Conservation (phyloP, 2,113 vertebrate genomes). For the Caretta caretta region DNA sequence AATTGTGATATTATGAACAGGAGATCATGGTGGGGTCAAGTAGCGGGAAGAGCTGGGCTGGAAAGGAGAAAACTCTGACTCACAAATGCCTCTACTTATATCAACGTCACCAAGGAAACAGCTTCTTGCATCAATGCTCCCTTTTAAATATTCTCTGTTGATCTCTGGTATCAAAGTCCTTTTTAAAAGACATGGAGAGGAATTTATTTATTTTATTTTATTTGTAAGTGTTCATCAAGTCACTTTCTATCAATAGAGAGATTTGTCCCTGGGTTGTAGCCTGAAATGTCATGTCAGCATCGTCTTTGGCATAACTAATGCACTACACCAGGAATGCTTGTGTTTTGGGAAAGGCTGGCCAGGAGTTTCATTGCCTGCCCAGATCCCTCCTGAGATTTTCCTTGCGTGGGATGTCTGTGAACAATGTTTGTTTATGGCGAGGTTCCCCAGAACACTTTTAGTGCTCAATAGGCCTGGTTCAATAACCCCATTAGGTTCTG, state of each 20-base stretch:
- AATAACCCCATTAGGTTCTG: constrained; percentile 66
- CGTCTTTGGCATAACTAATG: not conserved
- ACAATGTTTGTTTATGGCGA: not conserved
- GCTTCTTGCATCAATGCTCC: not conserved
- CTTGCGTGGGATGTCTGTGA: not conserved
- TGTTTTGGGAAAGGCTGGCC: not conserved
- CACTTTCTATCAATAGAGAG: not conserved
- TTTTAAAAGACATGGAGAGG: not conserved
- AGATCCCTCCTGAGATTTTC: not conserved
- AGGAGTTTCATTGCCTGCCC: not conserved
- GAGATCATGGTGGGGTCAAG: not conserved
- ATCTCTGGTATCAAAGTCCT: constrained; percentile 20
- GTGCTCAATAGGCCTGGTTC: constrained; percentile 34
- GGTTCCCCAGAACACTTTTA: constrained; percentile 9
- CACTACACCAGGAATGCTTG: not conserved
- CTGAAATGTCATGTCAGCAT: not conserved
- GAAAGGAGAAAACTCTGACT: not conserved
- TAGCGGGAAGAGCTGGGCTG: not conserved
- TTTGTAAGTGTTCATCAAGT: not conserved
- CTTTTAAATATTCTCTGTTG: constrained; percentile 4
- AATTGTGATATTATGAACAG: not conserved
- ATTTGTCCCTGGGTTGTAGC: not conserved
- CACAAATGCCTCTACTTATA: constrained; percentile 22
- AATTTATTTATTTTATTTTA: constrained; percentile 4
- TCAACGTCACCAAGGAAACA: constrained; percentile 8